These are phyloP conservation scores for Drosophila bifasciata DNA, from an alignment of 1,140 invertebrate species.

Conservation along the genomic window DNA sequence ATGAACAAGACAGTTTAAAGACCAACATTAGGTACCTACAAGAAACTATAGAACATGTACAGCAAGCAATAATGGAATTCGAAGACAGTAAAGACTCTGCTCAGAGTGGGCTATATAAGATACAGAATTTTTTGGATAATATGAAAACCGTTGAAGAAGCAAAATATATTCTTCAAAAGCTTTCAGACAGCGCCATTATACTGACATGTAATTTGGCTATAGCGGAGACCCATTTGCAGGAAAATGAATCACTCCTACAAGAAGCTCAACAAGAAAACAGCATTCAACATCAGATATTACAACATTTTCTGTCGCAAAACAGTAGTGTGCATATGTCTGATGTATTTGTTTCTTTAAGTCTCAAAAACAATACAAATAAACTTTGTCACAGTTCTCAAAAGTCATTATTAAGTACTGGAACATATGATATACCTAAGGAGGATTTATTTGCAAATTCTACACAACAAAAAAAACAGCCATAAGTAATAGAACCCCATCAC, in stretches of 20 bases:
- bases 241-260: slow-evolving; percentile 90
- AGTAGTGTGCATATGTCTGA: slow-evolving; percentile 84
- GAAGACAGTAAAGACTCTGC: slow-evolving; percentile 88
- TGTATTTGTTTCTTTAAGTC: slow-evolving; percentile 61
- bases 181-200: slow-evolving; percentile 90
- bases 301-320: slow-evolving; percentile 88
- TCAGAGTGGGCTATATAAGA: slow-evolving; percentile 60
- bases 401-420: slow-evolving; percentile 69
- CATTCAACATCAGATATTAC: slow-evolving; percentile 91
- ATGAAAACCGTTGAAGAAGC: slow-evolving; percentile 88
- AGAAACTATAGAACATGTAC: slow-evolving; percentile 95
- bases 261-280: slow-evolving; percentile 91
- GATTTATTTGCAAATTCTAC: slow-evolving; percentile 13
- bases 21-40: slow-evolving; percentile 94
- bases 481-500: slow-evolving; percentile 47
- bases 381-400: slow-evolving; percentile 55
- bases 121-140: slow-evolving; percentile 62
- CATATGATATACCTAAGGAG: slow-evolving; percentile 67
- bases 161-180: slow-evolving; percentile 91
- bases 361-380: slow-evolving; percentile 29
- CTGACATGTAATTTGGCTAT: slow-evolving; percentile 91
- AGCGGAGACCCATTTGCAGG: slow-evolving; percentile 89
- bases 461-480: slow-evolving; percentile 18
- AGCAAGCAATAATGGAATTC: slow-evolving; percentile 94
- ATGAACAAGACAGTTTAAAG: slow-evolving; percentile 92